Conservation (phyloP, 2,113 vertebrate species). For the Callochromis pleurospilus region DNA sequence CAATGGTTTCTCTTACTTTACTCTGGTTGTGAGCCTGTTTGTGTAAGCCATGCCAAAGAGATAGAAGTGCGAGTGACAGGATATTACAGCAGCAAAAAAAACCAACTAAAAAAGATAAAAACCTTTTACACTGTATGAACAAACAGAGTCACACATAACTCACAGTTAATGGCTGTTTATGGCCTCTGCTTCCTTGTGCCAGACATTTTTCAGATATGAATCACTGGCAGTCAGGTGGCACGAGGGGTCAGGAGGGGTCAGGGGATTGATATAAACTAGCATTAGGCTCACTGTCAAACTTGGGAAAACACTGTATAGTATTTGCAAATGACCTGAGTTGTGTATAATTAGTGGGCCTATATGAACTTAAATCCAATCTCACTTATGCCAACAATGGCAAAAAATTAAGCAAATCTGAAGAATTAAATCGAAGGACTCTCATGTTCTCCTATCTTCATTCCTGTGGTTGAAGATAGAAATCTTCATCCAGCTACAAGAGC, state of each 20-base stretch:
- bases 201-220: not conserved
- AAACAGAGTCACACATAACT: not conserved
- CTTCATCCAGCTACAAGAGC: not conserved
- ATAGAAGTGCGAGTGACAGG: not conserved
- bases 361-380: not conserved
- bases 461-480: not conserved
- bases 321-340: not conserved
- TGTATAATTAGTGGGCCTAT: not conserved
- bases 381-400: not conserved
- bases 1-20: not conserved
- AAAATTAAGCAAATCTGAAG: not conserved
- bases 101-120: not conserved
- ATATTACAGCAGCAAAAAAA: not conserved
- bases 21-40: not conserved
- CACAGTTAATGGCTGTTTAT: not conserved
- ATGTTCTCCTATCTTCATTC: not conserved
- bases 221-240: not conserved
- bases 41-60: not conserved
- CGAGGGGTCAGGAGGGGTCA: not conserved
- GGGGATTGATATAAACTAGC: not conserved
- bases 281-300: not conserved
- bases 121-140: not conserved
- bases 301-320: not conserved
- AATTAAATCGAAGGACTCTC: not conserved
- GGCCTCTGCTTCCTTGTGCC: not conserved